Evolutionary conservation across 2,113 vertebrate genomes (phyloP).

Genomic region (Lates calcarifer): DNA sequence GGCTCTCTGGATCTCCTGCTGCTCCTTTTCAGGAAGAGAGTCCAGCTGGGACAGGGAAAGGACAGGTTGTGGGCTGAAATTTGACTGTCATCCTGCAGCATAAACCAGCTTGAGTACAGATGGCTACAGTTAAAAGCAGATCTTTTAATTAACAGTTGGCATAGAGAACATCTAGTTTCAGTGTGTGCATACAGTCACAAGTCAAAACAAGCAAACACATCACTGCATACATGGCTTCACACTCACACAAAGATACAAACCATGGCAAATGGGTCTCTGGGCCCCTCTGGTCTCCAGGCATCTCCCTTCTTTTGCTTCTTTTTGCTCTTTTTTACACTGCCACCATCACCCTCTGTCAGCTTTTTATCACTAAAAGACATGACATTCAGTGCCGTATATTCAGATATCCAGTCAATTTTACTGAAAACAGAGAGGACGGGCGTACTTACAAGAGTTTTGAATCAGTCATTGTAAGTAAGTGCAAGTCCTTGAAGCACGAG

Average conservation of each 20-base stretch:
- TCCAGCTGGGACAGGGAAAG: conserved; percentile 85
- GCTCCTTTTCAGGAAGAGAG: conserved; percentile 92
- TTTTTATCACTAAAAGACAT: conserved; percentile 84
- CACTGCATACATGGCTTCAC: background rate
- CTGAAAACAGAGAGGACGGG: conserved; percentile 3
- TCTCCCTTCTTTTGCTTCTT: conserved; percentile 90
- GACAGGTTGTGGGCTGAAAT: background rate
- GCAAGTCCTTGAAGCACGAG: conserved; percentile 16
- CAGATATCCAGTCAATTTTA: background rate
- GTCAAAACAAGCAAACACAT: conserved; percentile 20
- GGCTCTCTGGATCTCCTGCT: conserved; percentile 97
- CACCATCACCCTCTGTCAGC: conserved; percentile 83
- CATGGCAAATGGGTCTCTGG: conserved; percentile 88
- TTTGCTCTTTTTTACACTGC: conserved; percentile 89
- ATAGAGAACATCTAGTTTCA: background rate
- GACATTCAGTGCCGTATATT: background rate
- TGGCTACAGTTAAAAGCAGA: background rate
- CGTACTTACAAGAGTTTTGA: conserved; percentile 58
- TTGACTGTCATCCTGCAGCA: background rate
- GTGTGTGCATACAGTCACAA: background rate
- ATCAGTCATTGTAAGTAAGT: conserved; percentile 52
- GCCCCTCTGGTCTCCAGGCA: conserved; percentile 85
- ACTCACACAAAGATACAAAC: conserved; percentile 73
- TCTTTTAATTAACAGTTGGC: too few relatives aligned
- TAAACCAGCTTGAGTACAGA: background rate